A percentile compares a stretch with the other conserved stretches of the same genome.
Evolutionary conservation across 1,140 invertebrate genomes (phyloP).

Genomic region (Meloidogyne floridensis): DNA sequence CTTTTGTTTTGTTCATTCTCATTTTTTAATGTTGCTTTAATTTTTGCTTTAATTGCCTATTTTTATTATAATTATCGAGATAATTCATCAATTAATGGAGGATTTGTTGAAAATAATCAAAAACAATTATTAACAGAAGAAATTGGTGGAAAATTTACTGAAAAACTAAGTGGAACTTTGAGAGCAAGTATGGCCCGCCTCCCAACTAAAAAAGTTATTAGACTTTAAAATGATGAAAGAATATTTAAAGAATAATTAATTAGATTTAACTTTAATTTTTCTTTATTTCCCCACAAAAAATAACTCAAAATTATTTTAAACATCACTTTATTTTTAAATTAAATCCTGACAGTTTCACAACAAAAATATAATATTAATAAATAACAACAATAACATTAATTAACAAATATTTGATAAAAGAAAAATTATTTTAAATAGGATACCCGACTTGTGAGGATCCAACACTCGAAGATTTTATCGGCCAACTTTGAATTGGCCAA

Average conservation of each 20-base stretch:
- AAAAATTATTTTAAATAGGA: not conserved
- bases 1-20: slow-evolving; percentile 3
- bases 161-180: slow-evolving; percentile 7
- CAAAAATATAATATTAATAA: not conserved
- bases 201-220: slow-evolving; percentile 16
- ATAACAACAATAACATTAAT: not conserved
- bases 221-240: slow-evolving; percentile 13
- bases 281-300: too few relatives aligned
- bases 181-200: slow-evolving; percentile 13
- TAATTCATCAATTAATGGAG: not conserved
- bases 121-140: not conserved
- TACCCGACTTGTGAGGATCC: too few relatives aligned
- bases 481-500: too few relatives aligned
- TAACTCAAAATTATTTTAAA: not conserved
- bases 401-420: not conserved
- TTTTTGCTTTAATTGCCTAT: not conserved
- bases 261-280: too few relatives aligned
- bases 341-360: not conserved
- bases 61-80: slow-evolving; percentile 2
- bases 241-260: not conserved
- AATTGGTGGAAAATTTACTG: slow-evolving; percentile 3
- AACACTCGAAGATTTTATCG: too few relatives aligned
- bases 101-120: not conserved
- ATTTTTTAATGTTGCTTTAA: not conserved
- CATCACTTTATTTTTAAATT: not conserved